Conservation (phyloP, 2,888 invertebrate genomes). For the Apamea epomidion region DNA sequence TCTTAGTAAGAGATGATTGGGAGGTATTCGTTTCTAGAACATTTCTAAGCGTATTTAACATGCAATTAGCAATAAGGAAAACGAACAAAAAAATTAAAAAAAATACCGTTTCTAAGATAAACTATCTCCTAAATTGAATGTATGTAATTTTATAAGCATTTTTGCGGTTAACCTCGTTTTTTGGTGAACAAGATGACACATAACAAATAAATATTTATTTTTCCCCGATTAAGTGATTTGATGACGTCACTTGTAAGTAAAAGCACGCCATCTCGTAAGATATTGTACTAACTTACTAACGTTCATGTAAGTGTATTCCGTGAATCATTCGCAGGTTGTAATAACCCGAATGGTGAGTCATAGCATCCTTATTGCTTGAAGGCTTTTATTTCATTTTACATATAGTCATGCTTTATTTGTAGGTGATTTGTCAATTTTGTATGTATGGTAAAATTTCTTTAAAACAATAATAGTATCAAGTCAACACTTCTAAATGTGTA, state of each 20-base stretch:
- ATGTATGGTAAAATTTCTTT: neutral
- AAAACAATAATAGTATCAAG: neutral
- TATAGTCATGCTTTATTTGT: conserved; percentile 15
- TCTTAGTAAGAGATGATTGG: conserved; percentile 9
- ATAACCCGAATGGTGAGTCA: conserved; percentile 61
- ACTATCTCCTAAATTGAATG: conserved; percentile 26
- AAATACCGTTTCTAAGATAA: conserved; percentile 26
- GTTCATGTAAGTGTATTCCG: conserved; percentile 31
- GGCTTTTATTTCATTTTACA: conserved; percentile 32
- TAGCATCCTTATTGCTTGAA: conserved; percentile 31
- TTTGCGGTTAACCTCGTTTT: conserved; percentile 34
- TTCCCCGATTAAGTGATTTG: conserved; percentile 8
- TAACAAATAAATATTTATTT: conserved; percentile 17
- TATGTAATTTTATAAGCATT: conserved; percentile 1
- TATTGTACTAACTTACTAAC: conserved; percentile 13
- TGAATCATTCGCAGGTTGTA: conserved; percentile 54
- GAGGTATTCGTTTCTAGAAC: conserved; percentile 8
- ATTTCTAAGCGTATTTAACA: neutral
- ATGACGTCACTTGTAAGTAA: conserved; percentile 43
- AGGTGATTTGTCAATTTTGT: conserved; percentile 16
- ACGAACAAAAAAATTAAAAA: conserved; percentile 4
- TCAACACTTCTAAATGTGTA: neutral
- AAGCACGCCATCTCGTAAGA: conserved; percentile 9
- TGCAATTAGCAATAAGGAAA: conserved; percentile 50
- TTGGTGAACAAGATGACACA: conserved; percentile 29